These are phyloP conservation scores for Megalonaias nervosa DNA, from an alignment of 1,140 invertebrate species.

Conservation along the genomic window DNA sequence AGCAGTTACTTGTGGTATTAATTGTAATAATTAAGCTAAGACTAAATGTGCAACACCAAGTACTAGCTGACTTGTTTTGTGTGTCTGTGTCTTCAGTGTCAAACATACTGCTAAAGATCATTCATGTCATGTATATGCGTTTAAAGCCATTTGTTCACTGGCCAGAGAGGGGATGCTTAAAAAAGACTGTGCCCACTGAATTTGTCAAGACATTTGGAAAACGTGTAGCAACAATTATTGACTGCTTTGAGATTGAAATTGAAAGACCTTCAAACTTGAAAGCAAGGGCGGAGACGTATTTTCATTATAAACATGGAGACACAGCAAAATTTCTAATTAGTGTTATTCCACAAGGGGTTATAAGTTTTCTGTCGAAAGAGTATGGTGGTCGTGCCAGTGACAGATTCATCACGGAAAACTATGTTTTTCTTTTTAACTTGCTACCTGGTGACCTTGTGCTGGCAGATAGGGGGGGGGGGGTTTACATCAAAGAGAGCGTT, in stretches of 20 bases:
- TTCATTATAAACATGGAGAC: slow-evolving; percentile 32
- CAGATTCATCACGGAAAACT: slow-evolving; percentile 25
- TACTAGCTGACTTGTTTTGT: background rate
- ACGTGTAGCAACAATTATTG: slow-evolving; percentile 38
- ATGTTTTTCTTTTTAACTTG: slow-evolving; percentile 27
- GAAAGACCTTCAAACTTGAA: slow-evolving; percentile 33
- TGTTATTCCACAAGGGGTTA: slow-evolving; percentile 6
- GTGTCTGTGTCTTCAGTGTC: slow-evolving; percentile 30
- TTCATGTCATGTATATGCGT: slow-evolving; percentile 27
- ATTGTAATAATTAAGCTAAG: no score
- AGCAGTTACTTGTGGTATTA: no score
- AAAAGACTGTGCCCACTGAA: slow-evolving; percentile 31
- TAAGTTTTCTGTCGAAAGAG: slow-evolving; percentile 36
- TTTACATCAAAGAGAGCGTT: slow-evolving; percentile 32
- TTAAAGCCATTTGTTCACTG: slow-evolving; percentile 31
- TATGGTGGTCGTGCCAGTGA: slow-evolving; percentile 38
- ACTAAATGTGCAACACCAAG: no score
- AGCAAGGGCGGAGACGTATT: slow-evolving; percentile 33
- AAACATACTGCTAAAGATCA: slow-evolving; percentile 17
- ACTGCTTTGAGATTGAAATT: slow-evolving; percentile 43
- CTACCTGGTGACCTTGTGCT: slow-evolving; percentile 23
- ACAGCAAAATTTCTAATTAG: slow-evolving; percentile 24
- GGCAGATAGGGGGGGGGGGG: slow-evolving; percentile 11
- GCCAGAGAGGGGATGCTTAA: slow-evolving; percentile 34
- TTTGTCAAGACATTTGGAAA: slow-evolving; percentile 38